phyloP scores from a whole-genome alignment of 1,140 invertebrate genomes.

The Amphibalanus amphitrite region DNA sequence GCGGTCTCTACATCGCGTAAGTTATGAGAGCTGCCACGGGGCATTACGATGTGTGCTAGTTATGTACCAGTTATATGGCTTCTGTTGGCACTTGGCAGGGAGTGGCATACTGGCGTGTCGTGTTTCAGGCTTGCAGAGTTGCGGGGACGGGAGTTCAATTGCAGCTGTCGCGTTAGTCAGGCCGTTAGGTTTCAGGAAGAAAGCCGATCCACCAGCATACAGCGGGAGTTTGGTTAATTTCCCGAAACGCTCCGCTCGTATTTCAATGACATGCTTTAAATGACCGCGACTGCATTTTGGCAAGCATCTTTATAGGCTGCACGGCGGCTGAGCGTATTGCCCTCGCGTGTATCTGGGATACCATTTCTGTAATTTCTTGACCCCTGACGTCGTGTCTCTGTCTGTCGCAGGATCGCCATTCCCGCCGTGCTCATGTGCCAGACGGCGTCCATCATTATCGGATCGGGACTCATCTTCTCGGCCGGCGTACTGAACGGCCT shows the following conservation, averaged over 20 bases:
- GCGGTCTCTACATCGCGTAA: slow-evolving; percentile 67
- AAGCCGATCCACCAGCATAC: background rate
- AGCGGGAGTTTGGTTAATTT: background rate
- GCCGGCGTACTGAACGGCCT: slow-evolving; percentile 81
- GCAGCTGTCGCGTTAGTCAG: too few relatives aligned
- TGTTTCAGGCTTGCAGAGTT: too few relatives aligned
- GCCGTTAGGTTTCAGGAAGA: too few relatives aligned
- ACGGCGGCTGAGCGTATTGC: background rate
- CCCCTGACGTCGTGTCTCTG: background rate
- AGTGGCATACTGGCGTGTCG: too few relatives aligned
- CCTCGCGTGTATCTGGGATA: background rate
- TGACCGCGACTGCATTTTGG: background rate
- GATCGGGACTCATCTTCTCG: slow-evolving; percentile 67
- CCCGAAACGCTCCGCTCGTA: background rate
- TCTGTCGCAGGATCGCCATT: slow-evolving; percentile 45
- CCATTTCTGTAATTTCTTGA: background rate
- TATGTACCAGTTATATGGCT: too few relatives aligned
- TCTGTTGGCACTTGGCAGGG: too few relatives aligned
- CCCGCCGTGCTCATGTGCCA: slow-evolving; percentile 59
- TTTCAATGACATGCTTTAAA: background rate
- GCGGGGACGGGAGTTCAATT: too few relatives aligned
- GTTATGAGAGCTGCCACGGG: too few relatives aligned
- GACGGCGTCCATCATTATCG: slow-evolving; percentile 57
- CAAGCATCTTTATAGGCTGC: background rate
- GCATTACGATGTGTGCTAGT: too few relatives aligned